Evolutionary conservation across 2,888 invertebrate species (phyloP).

Genomic region (Caenorhabditis wallacei): DNA sequence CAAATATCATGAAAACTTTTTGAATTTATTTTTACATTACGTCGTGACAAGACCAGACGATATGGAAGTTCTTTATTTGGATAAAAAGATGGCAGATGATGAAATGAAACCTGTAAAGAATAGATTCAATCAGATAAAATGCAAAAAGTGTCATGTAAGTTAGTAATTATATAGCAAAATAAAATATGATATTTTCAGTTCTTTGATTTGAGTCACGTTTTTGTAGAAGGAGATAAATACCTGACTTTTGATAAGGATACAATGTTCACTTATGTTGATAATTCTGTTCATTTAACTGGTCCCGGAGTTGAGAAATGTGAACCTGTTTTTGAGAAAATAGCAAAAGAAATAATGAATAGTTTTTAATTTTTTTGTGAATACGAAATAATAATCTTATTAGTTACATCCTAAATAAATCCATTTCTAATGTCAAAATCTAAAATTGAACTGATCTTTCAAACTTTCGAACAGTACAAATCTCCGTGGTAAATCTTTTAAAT

Average conservation of each 20-base stretch:
- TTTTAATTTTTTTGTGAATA: conserved; percentile 2
- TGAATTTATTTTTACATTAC: conserved; percentile 24
- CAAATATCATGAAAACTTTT: conserved; percentile 10
- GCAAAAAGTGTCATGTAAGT: conserved; percentile 40
- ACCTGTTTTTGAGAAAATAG: conserved; percentile 20
- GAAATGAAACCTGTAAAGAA: conserved; percentile 16
- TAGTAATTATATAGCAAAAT: neutral
- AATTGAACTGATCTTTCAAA: neutral
- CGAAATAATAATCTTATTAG: too few relatives aligned
- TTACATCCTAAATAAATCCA: too few relatives aligned
- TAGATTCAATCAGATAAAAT: conserved; percentile 8
- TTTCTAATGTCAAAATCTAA: too few relatives aligned
- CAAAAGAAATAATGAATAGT: conserved; percentile 19
- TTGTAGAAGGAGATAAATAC: conserved; percentile 29
- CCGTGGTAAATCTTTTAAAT: neutral
- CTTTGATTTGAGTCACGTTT: conserved; percentile 42
- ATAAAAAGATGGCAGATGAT: conserved; percentile 24
- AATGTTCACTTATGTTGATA: conserved; percentile 45
- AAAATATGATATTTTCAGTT: conserved; percentile 18
- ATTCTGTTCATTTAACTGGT: conserved; percentile 45
- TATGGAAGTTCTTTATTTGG: conserved; percentile 18
- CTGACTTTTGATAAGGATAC: conserved; percentile 33
- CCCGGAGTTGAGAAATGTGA: conserved; percentile 36
- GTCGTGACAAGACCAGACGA: conserved; percentile 14
- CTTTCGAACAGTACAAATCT: neutral